Percentiles rank a stretch among this genome's conserved stretches.
Evolutionary conservation across 2,888 invertebrate species (phyloP).

Genomic region (Sisyra nigra): DNA sequence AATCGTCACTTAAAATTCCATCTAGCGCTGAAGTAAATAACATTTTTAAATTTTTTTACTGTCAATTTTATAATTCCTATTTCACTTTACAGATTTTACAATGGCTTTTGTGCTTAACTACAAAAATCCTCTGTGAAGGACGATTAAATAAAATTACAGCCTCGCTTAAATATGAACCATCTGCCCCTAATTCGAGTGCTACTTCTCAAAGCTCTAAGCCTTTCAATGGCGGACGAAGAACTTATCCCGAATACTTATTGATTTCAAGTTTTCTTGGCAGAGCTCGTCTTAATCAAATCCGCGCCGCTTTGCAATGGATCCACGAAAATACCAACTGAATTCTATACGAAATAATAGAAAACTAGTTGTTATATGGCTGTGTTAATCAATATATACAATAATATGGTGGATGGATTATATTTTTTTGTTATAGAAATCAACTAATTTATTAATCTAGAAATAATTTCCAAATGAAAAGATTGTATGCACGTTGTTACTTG

Average conservation of each 20-base stretch:
- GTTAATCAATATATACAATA: no score
- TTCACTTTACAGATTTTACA: conserved; percentile 41
- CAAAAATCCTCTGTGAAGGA: conserved; percentile 55
- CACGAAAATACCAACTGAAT: conserved; percentile 25
- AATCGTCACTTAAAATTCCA: conserved; percentile 32
- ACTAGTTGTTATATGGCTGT: no score
- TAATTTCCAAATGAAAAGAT: no score
- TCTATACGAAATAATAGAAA: not conserved
- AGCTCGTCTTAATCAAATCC: conserved; percentile 41
- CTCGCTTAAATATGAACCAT: not conserved
- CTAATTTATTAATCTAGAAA: not conserved
- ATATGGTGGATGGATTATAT: no score
- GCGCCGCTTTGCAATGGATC: conserved; percentile 47
- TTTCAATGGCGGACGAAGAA: conserved; percentile 36
- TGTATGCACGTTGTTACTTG: no score
- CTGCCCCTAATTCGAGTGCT: conserved; percentile 8
- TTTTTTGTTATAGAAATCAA: not conserved
- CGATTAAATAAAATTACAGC: conserved; percentile 20
- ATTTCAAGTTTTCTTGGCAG: conserved; percentile 52
- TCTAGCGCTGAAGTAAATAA: conserved; percentile 40
- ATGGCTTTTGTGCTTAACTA: conserved; percentile 56
- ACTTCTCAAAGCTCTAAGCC: conserved; percentile 11
- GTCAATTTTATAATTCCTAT: conserved; percentile 8
- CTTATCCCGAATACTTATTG: conserved; percentile 53
- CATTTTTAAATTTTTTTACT: conserved; percentile 5